phyloP scores from a whole-genome alignment of 2,113 vertebrate genomes.

The Phalacrocorax pelagicus region DNA sequence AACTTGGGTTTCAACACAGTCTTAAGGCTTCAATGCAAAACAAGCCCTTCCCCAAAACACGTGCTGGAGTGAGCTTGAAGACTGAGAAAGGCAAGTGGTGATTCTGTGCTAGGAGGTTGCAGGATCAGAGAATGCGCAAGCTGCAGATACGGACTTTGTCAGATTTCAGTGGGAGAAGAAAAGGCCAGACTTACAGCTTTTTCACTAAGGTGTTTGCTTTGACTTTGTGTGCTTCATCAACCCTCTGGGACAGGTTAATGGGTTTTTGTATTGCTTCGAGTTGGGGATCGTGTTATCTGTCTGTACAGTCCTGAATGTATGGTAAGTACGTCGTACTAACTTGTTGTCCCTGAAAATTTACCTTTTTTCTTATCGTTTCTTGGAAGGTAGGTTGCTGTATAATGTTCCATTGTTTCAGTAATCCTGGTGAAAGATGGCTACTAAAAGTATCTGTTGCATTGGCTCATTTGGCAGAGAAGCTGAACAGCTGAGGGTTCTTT shows the following conservation, averaged over 20 bases:
- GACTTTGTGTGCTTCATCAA: neutral
- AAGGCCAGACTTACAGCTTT: rapidly evolving
- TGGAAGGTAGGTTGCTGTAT: neutral
- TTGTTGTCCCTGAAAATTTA: neutral
- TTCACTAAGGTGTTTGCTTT: neutral
- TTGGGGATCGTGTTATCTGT: neutral
- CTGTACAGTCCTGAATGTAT: neutral
- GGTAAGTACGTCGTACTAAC: neutral
- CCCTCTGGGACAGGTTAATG: neutral
- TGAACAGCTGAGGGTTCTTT: neutral
- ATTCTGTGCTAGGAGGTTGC: neutral
- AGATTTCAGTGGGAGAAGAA: neutral
- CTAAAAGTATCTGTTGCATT: neutral
- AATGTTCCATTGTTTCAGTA: neutral
- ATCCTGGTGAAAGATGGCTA: neutral
- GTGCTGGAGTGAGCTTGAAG: neutral
- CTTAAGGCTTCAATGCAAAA: neutral
- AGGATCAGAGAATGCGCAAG: neutral
- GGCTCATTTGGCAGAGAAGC: neutral
- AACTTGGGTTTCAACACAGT: neutral
- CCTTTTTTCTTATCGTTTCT: neutral
- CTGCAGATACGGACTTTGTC: neutral
- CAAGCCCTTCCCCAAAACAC: neutral
- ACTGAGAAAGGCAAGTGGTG: neutral
- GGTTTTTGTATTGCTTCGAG: neutral